These are phyloP conservation scores for Empis stercorea DNA, from an alignment of 2,888 invertebrate species.

Conservation along the genomic window DNA sequence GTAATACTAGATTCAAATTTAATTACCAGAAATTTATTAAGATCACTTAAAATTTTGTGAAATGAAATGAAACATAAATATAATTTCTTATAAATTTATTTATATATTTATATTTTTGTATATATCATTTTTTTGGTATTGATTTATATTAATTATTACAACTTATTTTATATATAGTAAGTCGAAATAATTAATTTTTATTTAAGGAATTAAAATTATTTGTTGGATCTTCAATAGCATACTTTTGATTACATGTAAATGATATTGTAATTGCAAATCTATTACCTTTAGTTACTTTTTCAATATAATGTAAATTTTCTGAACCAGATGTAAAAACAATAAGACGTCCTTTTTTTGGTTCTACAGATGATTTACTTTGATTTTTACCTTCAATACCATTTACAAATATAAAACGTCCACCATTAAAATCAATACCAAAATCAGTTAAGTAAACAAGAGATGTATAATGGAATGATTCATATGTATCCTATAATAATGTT, in stretches of 20 bases:
- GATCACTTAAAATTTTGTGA: too few species aligned
- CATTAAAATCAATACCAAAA: constrained; percentile 62
- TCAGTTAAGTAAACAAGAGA: constrained; percentile 68
- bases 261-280: constrained; percentile 75
- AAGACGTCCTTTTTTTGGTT: constrained; percentile 65
- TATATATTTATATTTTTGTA: too few species aligned
- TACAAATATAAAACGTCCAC: constrained; percentile 70
- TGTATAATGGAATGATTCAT: constrained; percentile 77
- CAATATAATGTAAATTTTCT: constrained; percentile 74
- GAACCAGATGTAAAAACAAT: constrained; percentile 78
- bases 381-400: constrained; percentile 47
- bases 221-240: constrained; percentile 50
- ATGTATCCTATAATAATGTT: constrained; percentile 52
- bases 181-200: too few species aligned
- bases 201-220: too few species aligned
- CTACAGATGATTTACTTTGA: constrained; percentile 50
- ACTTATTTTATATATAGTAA: too few species aligned
- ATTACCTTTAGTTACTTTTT: constrained; percentile 59
- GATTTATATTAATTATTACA: too few species aligned
- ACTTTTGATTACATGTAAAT: constrained; percentile 65
- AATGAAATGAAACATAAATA: too few species aligned
- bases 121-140: too few species aligned
- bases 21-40: too few species aligned
- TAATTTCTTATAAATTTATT: too few species aligned
- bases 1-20: too few species aligned